These are phyloP conservation scores for Notoglanidium macrostoma DNA, from an alignment of 2,797 vertebrate species.

Conservation along the genomic window DNA sequence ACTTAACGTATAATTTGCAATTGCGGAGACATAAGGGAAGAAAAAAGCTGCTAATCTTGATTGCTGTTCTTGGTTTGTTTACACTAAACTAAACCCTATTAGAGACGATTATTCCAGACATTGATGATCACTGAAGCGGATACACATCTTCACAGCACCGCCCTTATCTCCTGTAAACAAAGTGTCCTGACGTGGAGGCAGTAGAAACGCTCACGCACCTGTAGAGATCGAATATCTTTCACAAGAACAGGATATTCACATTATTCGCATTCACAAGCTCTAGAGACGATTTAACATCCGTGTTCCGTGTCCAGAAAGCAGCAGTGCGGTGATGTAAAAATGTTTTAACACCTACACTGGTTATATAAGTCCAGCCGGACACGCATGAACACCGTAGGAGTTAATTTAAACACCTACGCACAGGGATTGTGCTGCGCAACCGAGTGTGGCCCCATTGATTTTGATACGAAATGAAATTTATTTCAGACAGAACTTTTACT, in stretches of 20 bases:
- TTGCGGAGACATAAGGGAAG: background rate
- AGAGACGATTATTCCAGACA: constrained; percentile 72
- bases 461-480: background rate
- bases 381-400: background rate
- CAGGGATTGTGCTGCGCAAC: background rate
- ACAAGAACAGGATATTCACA: constrained; percentile 8
- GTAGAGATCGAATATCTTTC: constrained; percentile 66
- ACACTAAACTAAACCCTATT: constrained; percentile 69
- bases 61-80: constrained; percentile 63
- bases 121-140: constrained; percentile 65
- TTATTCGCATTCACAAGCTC: background rate
- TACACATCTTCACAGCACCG: constrained; percentile 68
- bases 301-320: constrained; percentile 16
- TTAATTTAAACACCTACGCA: constrained; percentile 7
- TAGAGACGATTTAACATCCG: background rate
- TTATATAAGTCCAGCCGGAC: constrained; percentile 11
- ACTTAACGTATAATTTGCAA: background rate
- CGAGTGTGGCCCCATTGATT: background rate
- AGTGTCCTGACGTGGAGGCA: constrained; percentile 58
- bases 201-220: constrained; percentile 66
- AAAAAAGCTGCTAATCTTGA: background rate
- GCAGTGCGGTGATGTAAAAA: background rate
- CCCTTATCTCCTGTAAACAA: constrained; percentile 73
- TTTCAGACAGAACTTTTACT: constrained; percentile 7
- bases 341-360: constrained; percentile 12